Conservation (phyloP, 2,888 invertebrate species). For the Stegana nigrithorax region DNA sequence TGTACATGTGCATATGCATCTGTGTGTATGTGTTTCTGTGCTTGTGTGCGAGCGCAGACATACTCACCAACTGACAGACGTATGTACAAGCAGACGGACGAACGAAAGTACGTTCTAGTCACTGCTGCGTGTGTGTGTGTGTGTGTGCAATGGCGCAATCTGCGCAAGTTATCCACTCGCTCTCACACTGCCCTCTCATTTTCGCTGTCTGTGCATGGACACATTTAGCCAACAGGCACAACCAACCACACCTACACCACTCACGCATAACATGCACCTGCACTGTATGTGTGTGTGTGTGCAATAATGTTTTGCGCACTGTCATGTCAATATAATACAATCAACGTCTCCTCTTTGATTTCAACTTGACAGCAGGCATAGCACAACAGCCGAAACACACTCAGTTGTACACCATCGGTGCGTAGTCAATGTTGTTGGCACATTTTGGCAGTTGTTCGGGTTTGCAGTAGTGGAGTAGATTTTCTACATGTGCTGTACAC, state of each 20-base stretch:
- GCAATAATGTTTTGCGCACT: constrained; percentile 7
- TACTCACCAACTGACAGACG: constrained; percentile 33
- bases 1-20: constrained; percentile 12
- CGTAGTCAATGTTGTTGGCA: too few relatives aligned
- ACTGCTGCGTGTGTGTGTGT: too few relatives aligned
- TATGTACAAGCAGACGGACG: constrained; percentile 28
- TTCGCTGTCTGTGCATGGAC: too few relatives aligned
- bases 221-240: not conserved
- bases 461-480: too few relatives aligned
- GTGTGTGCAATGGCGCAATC: too few relatives aligned
- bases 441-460: too few relatives aligned
- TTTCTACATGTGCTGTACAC: too few relatives aligned
- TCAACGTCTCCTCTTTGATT: constrained; percentile 51
- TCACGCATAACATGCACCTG: not conserved
- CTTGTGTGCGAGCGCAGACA: constrained; percentile 1
- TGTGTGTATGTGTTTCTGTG: constrained; percentile 21
- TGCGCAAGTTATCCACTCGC: too few relatives aligned
- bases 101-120: too few relatives aligned
- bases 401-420: not conserved
- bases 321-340: constrained; percentile 55
- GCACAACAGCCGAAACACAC: not conserved
- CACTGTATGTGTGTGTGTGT: not conserved
- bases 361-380: constrained; percentile 30
- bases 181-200: too few relatives aligned
- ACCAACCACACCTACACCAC: not conserved